A percentile compares a stretch with the other conserved stretches of the same genome.
These are phyloP conservation scores for Cranoglanis bouderius DNA, from an alignment of 2,113 vertebrate genomes.

Conservation along the genomic window DNA sequence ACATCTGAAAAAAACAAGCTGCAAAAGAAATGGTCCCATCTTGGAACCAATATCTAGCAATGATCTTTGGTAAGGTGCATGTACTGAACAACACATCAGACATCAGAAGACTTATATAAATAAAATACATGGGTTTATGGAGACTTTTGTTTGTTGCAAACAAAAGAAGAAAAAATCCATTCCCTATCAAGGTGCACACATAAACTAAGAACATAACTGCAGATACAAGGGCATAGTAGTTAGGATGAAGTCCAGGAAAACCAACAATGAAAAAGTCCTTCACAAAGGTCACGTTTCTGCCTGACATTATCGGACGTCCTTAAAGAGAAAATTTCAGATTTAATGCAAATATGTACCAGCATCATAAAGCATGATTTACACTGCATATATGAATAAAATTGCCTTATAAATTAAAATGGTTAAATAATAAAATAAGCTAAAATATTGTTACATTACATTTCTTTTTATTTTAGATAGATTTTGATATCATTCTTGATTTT, in stretches of 20 bases:
- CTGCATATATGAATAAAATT: background rate
- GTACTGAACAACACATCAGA: conserved; percentile 59
- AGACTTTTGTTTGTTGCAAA: conserved; percentile 46
- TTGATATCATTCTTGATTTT: background rate
- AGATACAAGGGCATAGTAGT: conserved; percentile 50
- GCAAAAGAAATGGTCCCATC: conserved; percentile 56
- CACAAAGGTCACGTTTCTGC: conserved; percentile 54
- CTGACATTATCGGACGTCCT: conserved; percentile 43
- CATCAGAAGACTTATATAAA: conserved; percentile 61
- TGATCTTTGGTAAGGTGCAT: conserved; percentile 65
- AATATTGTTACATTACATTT: no score
- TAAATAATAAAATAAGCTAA: no score
- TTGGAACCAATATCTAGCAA: conserved; percentile 65
- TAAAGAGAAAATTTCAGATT: background rate
- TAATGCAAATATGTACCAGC: background rate
- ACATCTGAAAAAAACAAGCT: no score
- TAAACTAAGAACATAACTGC: conserved; percentile 54
- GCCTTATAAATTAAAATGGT: no score
- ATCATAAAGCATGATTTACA: background rate
- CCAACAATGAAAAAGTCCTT: conserved; percentile 57
- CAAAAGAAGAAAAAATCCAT: conserved; percentile 44
- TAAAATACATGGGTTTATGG: conserved; percentile 63
- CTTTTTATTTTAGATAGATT: no score
- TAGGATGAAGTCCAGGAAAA: conserved; percentile 55
- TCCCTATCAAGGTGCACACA: conserved; percentile 49